Evolutionary conservation across 2,797 vertebrate species (phyloP).

Genomic region (Craterocephalus amniculus): DNA sequence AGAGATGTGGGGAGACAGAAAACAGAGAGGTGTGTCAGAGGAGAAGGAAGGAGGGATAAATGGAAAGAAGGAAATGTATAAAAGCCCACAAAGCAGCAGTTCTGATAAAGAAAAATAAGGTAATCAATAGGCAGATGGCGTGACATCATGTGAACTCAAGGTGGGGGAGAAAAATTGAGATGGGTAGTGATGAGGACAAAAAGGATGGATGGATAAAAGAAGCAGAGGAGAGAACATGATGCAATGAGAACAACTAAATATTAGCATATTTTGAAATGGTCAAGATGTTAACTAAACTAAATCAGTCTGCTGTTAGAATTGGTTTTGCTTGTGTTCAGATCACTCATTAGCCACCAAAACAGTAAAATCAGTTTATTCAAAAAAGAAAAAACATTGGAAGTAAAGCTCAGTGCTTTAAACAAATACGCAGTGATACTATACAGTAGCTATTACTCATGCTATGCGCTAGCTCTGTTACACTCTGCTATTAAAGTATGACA

Average conservation of each 20-base stretch:
- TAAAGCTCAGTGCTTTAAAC: no score
- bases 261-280: background rate
- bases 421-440: no score
- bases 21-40: slow-evolving; percentile 28
- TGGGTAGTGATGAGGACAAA: background rate
- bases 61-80: slow-evolving; percentile 8
- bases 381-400: no score
- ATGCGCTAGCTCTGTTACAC: no score
- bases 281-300: no score
- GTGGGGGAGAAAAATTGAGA: background rate
- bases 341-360: no score
- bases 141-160: slow-evolving; percentile 43
- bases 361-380: no score
- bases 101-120: slow-evolving; percentile 2
- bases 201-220: slow-evolving; percentile 10
- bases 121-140: slow-evolving; percentile 23
- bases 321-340: no score
- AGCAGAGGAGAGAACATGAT: background rate
- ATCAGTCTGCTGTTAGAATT: no score
- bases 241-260: background rate
- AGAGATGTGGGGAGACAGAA: slow-evolving; percentile 44
- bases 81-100: slow-evolving; percentile 4
- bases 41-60: slow-evolving; percentile 8
- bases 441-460: no score
- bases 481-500: no score